Base-by-base conservation (phyloP, 2,113 vertebrate species). In the Arenaria interpres region DNA sequence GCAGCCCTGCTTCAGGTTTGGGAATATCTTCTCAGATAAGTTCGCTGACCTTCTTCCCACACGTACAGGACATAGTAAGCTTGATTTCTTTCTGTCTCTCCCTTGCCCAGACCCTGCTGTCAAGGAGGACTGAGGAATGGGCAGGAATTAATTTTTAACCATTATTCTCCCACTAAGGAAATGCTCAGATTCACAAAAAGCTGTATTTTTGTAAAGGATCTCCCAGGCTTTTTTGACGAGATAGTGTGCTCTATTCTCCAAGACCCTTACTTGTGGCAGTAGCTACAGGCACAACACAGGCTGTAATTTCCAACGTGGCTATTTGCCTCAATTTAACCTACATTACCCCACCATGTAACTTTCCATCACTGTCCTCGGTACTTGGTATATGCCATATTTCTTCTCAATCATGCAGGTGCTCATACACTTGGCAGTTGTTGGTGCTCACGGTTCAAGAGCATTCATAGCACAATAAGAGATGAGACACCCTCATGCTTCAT, bases 291-390 rank as follows among this genome's bases (percentile, higher is more conserved):
- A 85, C 19, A 79, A 15, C 62, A 63, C 66, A 83, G 39, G 14
- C 18, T 78, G 3, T 32, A 62, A 43, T 56, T 81, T 68, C 69
- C 33, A 48, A 8, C 0, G 0, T 37, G n/a, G 9, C 8, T 17
- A 46, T 82, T 89, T 79, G 4, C 14, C 45, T 63, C 41, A 24
- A 14, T 82, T 72, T 72, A 30, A 75, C 46, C 18, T 50, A 32
- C 8, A 60, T 51, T 12, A 59, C 19, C 13, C 11, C 30, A 50
- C 23, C 17, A 20, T 4, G 18, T 25, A 41, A 91, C 43, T n/a
- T 85, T 54, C 7, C 20, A 54, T 20, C 25, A 21, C 14, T 46
- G 5, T 46, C 43, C 35, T 71, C 1, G 0, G 37, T 16, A 22
- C 17, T 51, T 54, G 19, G 10, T 43, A 35, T 12, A 30, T 0